phyloP scores from a whole-genome alignment of 2,113 vertebrate genomes.

The Shinisaurus crocodilurus region DNA sequence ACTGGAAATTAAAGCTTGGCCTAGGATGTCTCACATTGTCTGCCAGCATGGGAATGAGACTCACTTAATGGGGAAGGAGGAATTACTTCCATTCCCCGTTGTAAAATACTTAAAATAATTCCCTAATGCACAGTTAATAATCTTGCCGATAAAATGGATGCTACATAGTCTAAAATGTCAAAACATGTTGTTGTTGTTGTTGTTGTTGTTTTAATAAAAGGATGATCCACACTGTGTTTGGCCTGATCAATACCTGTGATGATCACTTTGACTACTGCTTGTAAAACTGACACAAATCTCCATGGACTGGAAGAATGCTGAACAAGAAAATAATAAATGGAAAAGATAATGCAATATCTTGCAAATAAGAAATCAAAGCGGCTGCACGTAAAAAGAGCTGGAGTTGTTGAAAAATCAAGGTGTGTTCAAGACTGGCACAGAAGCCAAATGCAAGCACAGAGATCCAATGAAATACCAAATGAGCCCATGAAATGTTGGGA shows the following conservation, averaged over 20 bases:
- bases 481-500: constrained; percentile 13
- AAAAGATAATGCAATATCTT: neutral
- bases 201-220: neutral
- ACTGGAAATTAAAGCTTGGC: neutral
- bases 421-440: constrained; percentile 5
- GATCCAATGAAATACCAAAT: constrained; percentile 32
- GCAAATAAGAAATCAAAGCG: neutral
- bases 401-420: constrained; percentile 33
- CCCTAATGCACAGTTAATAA: neutral
- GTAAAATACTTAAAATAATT: neutral
- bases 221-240: constrained; percentile 4
- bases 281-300: neutral
- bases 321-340: fast-evolving
- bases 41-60: neutral
- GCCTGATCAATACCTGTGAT: neutral
- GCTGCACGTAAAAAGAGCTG: constrained; percentile 24
- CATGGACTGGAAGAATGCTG: neutral
- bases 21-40: neutral
- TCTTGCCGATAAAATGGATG: neutral
- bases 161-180: neutral
- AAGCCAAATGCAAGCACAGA: neutral
- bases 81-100: neutral
- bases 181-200: too few relatives aligned
- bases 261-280: constrained; percentile 1
- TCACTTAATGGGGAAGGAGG: neutral